Evolutionary conservation across 2,888 invertebrate genomes (phyloP).

Genomic region (Atethmia centrago): DNA sequence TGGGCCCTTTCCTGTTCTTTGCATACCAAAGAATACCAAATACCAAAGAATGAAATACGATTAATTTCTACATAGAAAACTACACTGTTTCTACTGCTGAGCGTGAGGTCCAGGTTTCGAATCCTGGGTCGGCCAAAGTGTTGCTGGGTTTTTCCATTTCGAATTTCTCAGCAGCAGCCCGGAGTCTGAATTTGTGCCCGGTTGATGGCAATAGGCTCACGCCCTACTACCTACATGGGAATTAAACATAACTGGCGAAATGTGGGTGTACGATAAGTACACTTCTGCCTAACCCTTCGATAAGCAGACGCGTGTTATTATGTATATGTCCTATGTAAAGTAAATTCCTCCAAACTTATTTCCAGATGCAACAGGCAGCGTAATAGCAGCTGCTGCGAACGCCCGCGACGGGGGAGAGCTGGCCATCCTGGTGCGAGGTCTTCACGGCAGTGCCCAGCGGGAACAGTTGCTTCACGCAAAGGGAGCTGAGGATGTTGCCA

Average conservation of each 20-base stretch:
- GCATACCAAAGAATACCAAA: background rate
- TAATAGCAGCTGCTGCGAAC: slow-evolving; percentile 76
- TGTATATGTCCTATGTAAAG: background rate
- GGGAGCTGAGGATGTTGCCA: slow-evolving; percentile 77
- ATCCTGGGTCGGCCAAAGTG: background rate
- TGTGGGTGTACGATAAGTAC: background rate
- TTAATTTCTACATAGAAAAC: background rate
- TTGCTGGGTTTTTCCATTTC: background rate
- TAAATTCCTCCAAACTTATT: slow-evolving; percentile 37
- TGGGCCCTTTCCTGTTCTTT: background rate
- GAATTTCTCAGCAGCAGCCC: background rate
- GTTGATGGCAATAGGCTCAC: background rate
- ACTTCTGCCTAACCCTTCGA: background rate
- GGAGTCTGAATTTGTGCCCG: background rate
- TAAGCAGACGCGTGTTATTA: too few species aligned
- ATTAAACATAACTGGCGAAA: background rate
- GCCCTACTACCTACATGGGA: too few species aligned
- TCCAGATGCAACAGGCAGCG: slow-evolving; percentile 81
- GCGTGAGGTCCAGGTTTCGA: background rate
- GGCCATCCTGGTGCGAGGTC: slow-evolving; percentile 80
- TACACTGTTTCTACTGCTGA: background rate
- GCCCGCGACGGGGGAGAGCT: slow-evolving; percentile 78
- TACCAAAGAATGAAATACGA: background rate
- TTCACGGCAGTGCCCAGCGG: slow-evolving; percentile 74
- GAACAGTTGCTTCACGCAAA: slow-evolving; percentile 82